Evolutionary conservation across 2,888 invertebrate species (phyloP).

Genomic region (Plebejus melissa): DNA sequence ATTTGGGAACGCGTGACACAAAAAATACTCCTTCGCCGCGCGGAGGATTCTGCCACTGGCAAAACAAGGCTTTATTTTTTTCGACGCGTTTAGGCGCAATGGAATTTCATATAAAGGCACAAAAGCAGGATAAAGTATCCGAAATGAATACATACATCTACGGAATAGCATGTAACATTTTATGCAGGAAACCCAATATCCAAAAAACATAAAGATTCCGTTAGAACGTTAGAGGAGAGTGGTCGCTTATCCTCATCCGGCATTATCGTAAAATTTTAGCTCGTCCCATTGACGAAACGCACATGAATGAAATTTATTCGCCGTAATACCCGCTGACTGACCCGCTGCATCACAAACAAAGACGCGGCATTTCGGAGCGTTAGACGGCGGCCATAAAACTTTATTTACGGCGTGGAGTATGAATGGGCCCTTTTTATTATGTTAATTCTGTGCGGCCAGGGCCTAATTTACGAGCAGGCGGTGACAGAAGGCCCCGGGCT

Average conservation of each 20-base stretch:
- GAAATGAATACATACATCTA: background rate
- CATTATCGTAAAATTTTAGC: slow-evolving; percentile 19
- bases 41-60: background rate
- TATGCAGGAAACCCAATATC: slow-evolving; percentile 15
- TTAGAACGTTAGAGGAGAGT: background rate
- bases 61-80: background rate
- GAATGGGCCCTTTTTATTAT: slow-evolving; percentile 73
- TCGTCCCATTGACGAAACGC: slow-evolving; percentile 19
- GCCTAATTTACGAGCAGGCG: slow-evolving; percentile 58
- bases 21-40: background rate
- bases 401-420: slow-evolving; percentile 67
- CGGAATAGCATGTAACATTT: background rate
- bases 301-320: slow-evolving; percentile 25
- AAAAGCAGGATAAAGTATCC: background rate
- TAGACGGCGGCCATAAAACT: slow-evolving; percentile 71
- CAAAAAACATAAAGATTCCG: slow-evolving; percentile 21
- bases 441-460: slow-evolving; percentile 59
- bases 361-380: slow-evolving; percentile 64
- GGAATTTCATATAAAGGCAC: background rate
- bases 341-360: slow-evolving; percentile 31
- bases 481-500: slow-evolving; percentile 38
- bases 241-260: background rate
- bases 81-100: too few species aligned
- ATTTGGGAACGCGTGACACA: slow-evolving; percentile 21
- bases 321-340: background rate